phyloP scores from a whole-genome alignment of 1,140 invertebrate species.

The Gonatopus flavifemur region DNA sequence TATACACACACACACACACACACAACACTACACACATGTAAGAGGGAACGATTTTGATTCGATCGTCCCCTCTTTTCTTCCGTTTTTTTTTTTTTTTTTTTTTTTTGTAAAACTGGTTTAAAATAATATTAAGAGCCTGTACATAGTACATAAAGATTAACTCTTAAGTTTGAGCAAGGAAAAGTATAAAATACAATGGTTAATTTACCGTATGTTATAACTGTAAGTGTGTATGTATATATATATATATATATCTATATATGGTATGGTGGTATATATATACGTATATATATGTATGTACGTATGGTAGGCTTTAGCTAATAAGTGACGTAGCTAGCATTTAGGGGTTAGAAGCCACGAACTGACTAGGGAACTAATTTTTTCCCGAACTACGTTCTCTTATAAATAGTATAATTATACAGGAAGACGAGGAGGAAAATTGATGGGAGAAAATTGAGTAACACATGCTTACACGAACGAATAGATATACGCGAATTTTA shows the following conservation, averaged over 20 bases:
- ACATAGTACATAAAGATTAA: constrained; percentile 58
- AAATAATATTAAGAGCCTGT: constrained; percentile 53
- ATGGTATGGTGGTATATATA: too few species aligned
- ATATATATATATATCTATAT: too few species aligned
- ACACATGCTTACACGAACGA: constrained; percentile 21
- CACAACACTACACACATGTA: too few species aligned
- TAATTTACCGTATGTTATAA: constrained; percentile 42
- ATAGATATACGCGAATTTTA: constrained; percentile 50
- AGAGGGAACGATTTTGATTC: too few species aligned
- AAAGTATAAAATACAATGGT: constrained; percentile 52
- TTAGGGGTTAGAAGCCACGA: constrained; percentile 54
- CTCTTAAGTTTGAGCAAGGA: constrained; percentile 52
- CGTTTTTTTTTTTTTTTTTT: too few species aligned
- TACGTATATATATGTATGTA: constrained; percentile 44
- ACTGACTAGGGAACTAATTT: constrained; percentile 51
- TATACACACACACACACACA: too few species aligned
- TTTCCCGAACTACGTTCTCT: constrained; percentile 54
- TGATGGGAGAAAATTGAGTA: constrained; percentile 12
- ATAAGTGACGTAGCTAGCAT: constrained; percentile 53
- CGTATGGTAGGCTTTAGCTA: constrained; percentile 39
- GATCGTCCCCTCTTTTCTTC: too few species aligned
- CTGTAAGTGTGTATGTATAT: too few species aligned
- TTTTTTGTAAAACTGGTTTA: constrained; percentile 46
- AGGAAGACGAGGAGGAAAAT: constrained; percentile 13
- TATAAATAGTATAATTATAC: constrained; percentile 33